Base-by-base conservation (phyloP, 2,888 invertebrate species). In the Colletes collaris region DNA sequence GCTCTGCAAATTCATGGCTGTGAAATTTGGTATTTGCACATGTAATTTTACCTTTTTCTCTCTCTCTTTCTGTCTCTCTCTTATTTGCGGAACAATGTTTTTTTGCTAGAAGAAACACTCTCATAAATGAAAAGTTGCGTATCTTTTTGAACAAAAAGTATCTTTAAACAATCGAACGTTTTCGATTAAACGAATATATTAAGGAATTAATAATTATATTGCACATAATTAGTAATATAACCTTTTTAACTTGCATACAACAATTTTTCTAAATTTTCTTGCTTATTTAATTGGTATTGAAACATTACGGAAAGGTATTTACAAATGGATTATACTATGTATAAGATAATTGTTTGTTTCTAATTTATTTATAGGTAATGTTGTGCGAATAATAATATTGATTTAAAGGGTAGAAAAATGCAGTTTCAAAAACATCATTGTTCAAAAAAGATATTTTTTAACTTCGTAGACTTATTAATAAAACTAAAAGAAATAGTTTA, bases 21-120 rank as follows among this genome's bases (percentile, higher is more conserved):
- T 84, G 79, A 85, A 74, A 72, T 76, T 74, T 62, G 76, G 55
- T 84, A 86, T 79, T 76, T 58, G 73, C 65, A 69, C 40, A 52
- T 53, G 13, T 71, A 70, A 64, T 13, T 74, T 55, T 50, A 64
- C 63, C 65, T 74, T 44, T 65, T 69, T 74, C 53, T 69, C 59
- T 72, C 59, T 79, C 40, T 40, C 40, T 40, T 7, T 40, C 40
- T 40, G 6, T 40, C 40, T 40, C 40, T 40, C 4, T 40, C 49
- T 46, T 46, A 35, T 68, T 68, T 70, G 11, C 37, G 46, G 63
- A 56, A 46, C 6, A 60, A 50, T 27, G n/a, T 37, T 50, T 60
- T 66, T 60, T 66, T 37, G 16, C 19, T 40, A 46, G 60, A 55
- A 58, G n/a, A 16, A 37, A 16, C 50, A 44, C 11, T 60, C 60